Base-by-base conservation (phyloP, 2,113 vertebrate species). In the Macheiramphus alcinus region DNA sequence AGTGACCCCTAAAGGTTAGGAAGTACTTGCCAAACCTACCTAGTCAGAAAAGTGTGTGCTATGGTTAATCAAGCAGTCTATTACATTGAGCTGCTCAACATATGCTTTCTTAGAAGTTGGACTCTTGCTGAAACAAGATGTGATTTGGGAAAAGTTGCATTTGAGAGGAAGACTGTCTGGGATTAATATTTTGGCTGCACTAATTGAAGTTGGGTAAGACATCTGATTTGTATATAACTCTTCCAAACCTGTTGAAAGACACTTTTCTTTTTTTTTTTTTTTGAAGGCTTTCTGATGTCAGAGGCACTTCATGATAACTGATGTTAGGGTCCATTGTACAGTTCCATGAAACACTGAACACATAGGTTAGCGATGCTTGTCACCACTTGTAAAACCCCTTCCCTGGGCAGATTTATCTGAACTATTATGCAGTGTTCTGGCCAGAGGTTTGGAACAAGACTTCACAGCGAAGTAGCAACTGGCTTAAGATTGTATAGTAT, bases 381-480 rank as follows among this genome's bases (percentile, higher is more conserved):
- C 27, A 78, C 9, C 8, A 31, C 22, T 80, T 75, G 18, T 16
- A 83, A 86, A 94, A 62, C 40, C 4, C 4, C 7, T 66, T 66
- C 22, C 10, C 22, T 65, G 25, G n/a, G 25, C 8, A 80, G 53
- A 45, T 45, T 71, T 55, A 25, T 81, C 16, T 23, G 15, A 76
- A 48, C 15, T 16, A 4, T 67, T 72, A 38, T 40, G 23, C 3
- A 48, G 6, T 1, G 0, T 21, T 72, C 23, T 48, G 48, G 6
- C 27, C 53, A 32, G 53, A 72, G 3, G 25, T 93, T 68, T 80
- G 15, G 42, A 92, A n/a, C 5, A 56, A 75, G 17, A 15, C 6
- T 88, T 88, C 32, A 6, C 15, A 3, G 4, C 80, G 38, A 88
- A 88, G 18, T 59, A 40, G 4, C 38, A 78, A 45, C 9, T 45